Base-by-base conservation (phyloP, 2,888 invertebrate species). In the Apodemia duryi region DNA sequence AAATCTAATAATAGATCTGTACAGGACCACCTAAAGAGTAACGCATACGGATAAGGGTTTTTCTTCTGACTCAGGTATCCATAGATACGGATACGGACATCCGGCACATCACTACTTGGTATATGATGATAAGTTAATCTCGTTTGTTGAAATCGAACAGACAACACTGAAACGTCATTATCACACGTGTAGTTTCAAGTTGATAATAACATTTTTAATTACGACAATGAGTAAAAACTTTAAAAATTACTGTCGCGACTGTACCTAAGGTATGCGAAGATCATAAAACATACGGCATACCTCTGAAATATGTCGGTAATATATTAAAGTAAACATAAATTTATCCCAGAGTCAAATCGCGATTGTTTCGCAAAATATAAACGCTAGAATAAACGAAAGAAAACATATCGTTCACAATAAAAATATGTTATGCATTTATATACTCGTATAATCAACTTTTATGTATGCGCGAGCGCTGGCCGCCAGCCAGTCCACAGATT, bases 401-500 rank as follows among this genome's bases (percentile, higher is more conserved):
- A 57, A 57, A 57, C 57, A 57, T 57, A 57, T 57, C 57, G 57
- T 35, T 57, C 32, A 35, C 57, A 57, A 57, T 57, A 57, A 57
- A 57, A 57, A 57, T 57, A 57, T 57, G 57, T 57, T 57, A 57
- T 57, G 57, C 57, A 57, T 57, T 57, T 57, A 57, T 29, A 32
- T 57, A 57, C 57, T 57, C 57, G 57, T 57, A 57, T 57, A 57
- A 32, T 57, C 35, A 35, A 32, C 32, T 35, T 57, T 57, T 57
- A 57, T 64, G 51, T n/a, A 69, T 70, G 68, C 88, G 79, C 75
- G 81, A 75, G 74, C 69, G 71, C 79, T 89, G 89, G 88, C 88
- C 66, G 68, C 13, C 9, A 73, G 87, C 88, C 88, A 89, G 84
- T 78, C 83, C 83, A 75, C 82, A 75, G 75, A 70, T 57, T 57